phyloP scores from a whole-genome alignment of 2,888 invertebrate genomes.

The Plagodis dolabraria region DNA sequence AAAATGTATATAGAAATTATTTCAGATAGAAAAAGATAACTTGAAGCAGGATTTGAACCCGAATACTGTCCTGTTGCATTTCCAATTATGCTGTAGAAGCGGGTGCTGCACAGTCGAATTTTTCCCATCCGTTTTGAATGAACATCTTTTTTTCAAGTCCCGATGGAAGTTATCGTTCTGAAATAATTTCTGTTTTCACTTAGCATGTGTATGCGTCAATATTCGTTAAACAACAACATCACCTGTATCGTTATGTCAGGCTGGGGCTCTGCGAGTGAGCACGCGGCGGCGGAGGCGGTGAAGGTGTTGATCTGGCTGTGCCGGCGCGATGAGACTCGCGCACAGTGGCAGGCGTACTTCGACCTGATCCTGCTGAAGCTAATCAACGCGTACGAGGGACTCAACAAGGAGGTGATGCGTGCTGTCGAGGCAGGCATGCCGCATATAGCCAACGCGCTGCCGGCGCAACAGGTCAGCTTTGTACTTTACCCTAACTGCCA shows the following conservation, averaged over 20 bases:
- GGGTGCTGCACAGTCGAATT: no score
- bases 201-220: no score
- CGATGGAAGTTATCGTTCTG: no score
- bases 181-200: no score
- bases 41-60: no score
- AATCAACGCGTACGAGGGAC: constrained; percentile 92
- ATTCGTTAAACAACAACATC: background rate
- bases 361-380: constrained; percentile 96
- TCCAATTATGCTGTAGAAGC: no score
- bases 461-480: constrained; percentile 88
- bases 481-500: no score
- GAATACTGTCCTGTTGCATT: no score
- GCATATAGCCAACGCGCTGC: constrained; percentile 91
- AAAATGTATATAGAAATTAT: no score
- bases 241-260: constrained; percentile 43
- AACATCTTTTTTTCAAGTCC: no score
- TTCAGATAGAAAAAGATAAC: no score
- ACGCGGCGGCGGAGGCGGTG: constrained; percentile 90
- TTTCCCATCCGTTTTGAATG: no score
- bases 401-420: constrained; percentile 90
- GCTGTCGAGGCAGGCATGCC: constrained; percentile 93
- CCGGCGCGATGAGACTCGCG: constrained; percentile 89
- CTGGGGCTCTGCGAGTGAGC: constrained; percentile 82
- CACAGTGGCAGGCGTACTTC: constrained; percentile 94
- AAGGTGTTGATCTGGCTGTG: constrained; percentile 94